These are phyloP conservation scores for Oreotrochilus melanogaster DNA, from an alignment of 2,113 vertebrate species.

Conservation along the genomic window DNA sequence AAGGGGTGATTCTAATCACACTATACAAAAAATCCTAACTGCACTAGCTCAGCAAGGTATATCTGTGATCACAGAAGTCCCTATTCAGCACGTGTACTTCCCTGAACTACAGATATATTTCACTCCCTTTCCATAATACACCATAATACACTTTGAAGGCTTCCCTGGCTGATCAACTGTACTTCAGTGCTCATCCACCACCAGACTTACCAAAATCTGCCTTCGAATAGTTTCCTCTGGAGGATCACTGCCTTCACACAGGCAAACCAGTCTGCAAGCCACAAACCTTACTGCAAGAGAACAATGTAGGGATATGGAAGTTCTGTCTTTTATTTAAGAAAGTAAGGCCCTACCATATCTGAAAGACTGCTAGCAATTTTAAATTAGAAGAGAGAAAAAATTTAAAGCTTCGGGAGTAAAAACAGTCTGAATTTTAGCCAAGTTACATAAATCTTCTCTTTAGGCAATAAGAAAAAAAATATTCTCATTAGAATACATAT, in stretches of 20 bases:
- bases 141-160: not conserved
- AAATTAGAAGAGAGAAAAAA: not conserved
- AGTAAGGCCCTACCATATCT: not conserved
- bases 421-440: not conserved
- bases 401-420: not conserved
- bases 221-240: conserved; percentile 82
- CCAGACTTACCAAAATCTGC: conserved; percentile 86
- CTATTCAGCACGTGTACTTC: not conserved
- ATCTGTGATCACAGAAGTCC: not conserved
- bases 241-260: conserved; percentile 77
- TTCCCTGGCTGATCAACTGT: not conserved
- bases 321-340: not conserved
- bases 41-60: not conserved
- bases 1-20: not conserved
- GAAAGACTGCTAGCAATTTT: not conserved
- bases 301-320: not conserved
- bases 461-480: not conserved
- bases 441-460: not conserved
- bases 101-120: not conserved
- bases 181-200: not conserved
- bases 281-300: conserved; percentile 85
- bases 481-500: conserved; percentile 4
- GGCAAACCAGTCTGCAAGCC: conserved; percentile 83
- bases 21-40: not conserved
- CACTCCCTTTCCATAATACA: not conserved